A percentile compares a stretch with the other conserved stretches of the same genome.
Evolutionary conservation across 2,888 invertebrate species (phyloP).

Genomic region (Tachina grossa): DNA sequence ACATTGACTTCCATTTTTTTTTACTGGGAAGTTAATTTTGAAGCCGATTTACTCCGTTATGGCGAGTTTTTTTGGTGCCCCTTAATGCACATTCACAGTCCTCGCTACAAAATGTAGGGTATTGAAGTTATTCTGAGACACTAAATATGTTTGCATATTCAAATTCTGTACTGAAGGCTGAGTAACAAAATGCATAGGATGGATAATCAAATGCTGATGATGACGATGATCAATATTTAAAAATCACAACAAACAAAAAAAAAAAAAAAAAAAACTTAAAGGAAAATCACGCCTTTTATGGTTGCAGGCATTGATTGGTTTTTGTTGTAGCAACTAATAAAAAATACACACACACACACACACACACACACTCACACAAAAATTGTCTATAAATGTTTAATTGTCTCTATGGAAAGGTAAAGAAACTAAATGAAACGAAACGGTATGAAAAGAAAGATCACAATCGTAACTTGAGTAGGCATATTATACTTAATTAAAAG

Average conservation of each 20-base stretch:
- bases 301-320: slow-evolving; percentile 68
- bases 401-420: slow-evolving; percentile 45
- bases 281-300: slow-evolving; percentile 72
- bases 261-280: slow-evolving; percentile 39
- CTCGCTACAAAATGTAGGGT: not conserved
- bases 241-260: slow-evolving; percentile 31
- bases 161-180: slow-evolving; percentile 36
- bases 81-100: not conserved
- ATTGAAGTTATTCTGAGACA: not conserved
- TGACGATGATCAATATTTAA: slow-evolving; percentile 70
- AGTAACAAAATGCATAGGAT: slow-evolving; percentile 40
- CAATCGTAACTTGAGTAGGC: slow-evolving; percentile 75
- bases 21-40: too few species aligned
- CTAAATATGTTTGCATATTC: slow-evolving; percentile 1
- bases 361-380: slow-evolving; percentile 2
- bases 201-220: slow-evolving; percentile 68
- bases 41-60: too few species aligned
- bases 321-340: slow-evolving; percentile 32
- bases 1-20: too few species aligned
- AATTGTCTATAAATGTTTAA: slow-evolving; percentile 54
- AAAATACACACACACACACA: slow-evolving; percentile 18
- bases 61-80: too few species aligned
- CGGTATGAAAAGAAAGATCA: slow-evolving; percentile 65
- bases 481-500: slow-evolving; percentile 74
- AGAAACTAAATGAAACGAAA: slow-evolving; percentile 39